phyloP scores from a whole-genome alignment of 2,797 vertebrate genomes.

The Typhlichthys subterraneus region DNA sequence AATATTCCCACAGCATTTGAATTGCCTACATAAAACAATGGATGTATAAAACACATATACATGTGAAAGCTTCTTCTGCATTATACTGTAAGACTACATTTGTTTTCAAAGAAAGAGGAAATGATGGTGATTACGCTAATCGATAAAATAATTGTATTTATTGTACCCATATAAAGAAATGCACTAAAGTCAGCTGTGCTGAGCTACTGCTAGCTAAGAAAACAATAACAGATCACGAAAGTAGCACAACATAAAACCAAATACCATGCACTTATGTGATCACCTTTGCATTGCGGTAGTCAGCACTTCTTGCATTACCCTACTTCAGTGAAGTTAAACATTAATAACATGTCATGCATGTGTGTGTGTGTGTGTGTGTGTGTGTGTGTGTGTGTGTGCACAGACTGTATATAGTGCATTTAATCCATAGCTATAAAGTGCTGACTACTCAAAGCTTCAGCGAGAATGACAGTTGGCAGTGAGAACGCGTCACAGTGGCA shows the following conservation, averaged over 20 bases:
- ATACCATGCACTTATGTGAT: constrained; percentile 68
- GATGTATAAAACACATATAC: too few species aligned
- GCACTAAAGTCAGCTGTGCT: constrained; percentile 32
- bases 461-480: constrained; percentile 74
- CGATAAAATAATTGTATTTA: constrained; percentile 1
- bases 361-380: background rate
- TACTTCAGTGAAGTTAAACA: background rate
- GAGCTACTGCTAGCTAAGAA: constrained; percentile 37
- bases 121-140: constrained; percentile 22
- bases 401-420: constrained; percentile 22
- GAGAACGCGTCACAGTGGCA: constrained; percentile 74
- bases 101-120: constrained; percentile 17
- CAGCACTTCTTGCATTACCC: constrained; percentile 61
- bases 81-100: background rate
- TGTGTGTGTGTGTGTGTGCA: background rate
- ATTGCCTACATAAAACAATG: too few species aligned
- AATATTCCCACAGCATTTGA: background rate
- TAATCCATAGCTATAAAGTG: constrained; percentile 61
- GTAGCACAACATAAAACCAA: background rate
- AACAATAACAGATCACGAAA: constrained; percentile 11
- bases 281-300: constrained; percentile 71
- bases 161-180: too few species aligned
- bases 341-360: background rate
- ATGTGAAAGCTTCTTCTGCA: too few species aligned
- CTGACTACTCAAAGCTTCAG: constrained; percentile 76